Evolutionary conservation across 2,888 invertebrate genomes (phyloP).

Genomic region (Thalpophila matura): DNA sequence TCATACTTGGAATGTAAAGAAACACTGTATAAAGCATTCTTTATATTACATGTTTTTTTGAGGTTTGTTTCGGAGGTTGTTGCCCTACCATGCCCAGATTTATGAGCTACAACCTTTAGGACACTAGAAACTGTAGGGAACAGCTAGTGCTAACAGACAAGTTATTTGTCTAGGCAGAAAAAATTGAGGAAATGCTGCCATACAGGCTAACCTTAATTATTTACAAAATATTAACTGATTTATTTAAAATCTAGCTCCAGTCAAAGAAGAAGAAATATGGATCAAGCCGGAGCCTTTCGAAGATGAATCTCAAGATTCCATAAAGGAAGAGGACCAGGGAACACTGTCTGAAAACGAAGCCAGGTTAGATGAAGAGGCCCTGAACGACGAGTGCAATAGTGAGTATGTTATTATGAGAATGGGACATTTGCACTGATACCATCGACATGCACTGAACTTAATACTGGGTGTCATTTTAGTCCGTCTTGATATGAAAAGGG

Average conservation of each 20-base stretch:
- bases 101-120: too few relatives aligned
- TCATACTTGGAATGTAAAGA: too few relatives aligned
- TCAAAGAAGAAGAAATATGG: slow-evolving; percentile 49
- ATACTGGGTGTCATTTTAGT: too few relatives aligned
- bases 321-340: slow-evolving; percentile 13
- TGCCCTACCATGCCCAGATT: not conserved
- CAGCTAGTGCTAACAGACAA: too few relatives aligned
- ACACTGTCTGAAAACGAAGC: slow-evolving; percentile 4
- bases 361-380: slow-evolving; percentile 6
- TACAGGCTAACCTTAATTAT: too few relatives aligned
- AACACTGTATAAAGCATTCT: too few relatives aligned
- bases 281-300: slow-evolving; percentile 45
- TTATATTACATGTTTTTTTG: not conserved
- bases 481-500: too few relatives aligned
- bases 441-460: not conserved
- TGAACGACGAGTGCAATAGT: slow-evolving; percentile 9
- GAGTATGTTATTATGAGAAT: slow-evolving; percentile 13
- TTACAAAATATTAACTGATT: not conserved
- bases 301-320: slow-evolving; percentile 26
- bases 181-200: too few relatives aligned
- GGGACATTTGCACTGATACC: not conserved
- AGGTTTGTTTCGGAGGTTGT: not conserved
- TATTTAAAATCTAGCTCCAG: slow-evolving; percentile 13
- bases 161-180: too few relatives aligned
- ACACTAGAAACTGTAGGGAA: too few relatives aligned